These are phyloP conservation scores for Lottia scabra DNA, from an alignment of 2,888 invertebrate genomes.

Conservation along the genomic window DNA sequence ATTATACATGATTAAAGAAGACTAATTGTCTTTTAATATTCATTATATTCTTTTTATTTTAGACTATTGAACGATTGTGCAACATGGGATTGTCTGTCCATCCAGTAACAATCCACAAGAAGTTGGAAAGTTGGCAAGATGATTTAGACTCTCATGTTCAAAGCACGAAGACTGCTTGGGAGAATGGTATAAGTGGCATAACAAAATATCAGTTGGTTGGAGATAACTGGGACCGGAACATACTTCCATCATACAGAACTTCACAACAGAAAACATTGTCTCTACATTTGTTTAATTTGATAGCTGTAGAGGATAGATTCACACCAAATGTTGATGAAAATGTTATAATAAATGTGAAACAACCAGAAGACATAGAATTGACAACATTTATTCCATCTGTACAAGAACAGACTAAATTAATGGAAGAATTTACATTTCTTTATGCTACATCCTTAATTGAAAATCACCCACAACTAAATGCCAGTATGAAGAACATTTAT, in stretches of 20 bases:
- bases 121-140: slow-evolving; percentile 20
- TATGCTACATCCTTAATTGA: slow-evolving; percentile 17
- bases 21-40: too few species aligned
- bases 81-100: slow-evolving; percentile 20
- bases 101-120: slow-evolving; percentile 12
- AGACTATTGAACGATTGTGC: slow-evolving; percentile 25
- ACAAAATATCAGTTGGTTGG: slow-evolving; percentile 25
- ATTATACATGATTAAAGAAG: too few species aligned
- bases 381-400: slow-evolving; percentile 18
- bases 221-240: slow-evolving; percentile 29
- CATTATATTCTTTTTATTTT: slow-evolving; percentile 4
- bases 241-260: slow-evolving; percentile 29
- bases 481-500: slow-evolving; percentile 10
- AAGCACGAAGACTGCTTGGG: slow-evolving; percentile 15
- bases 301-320: slow-evolving; percentile 20
- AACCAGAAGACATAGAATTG: background rate
- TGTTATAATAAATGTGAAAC: background rate
- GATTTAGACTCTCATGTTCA: slow-evolving; percentile 10
- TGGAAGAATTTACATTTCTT: slow-evolving; percentile 23
- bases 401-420: slow-evolving; percentile 17
- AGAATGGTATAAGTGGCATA: slow-evolving; percentile 1
- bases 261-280: slow-evolving; percentile 22
- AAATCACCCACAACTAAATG: slow-evolving; percentile 8
- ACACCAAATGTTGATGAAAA: background rate
- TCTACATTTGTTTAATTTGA: slow-evolving; percentile 25